A percentile compares a stretch with the other conserved stretches of the same genome.
phyloP scores from a whole-genome alignment of 1,140 invertebrate species.

The Zaprionus gabonicus region DNA sequence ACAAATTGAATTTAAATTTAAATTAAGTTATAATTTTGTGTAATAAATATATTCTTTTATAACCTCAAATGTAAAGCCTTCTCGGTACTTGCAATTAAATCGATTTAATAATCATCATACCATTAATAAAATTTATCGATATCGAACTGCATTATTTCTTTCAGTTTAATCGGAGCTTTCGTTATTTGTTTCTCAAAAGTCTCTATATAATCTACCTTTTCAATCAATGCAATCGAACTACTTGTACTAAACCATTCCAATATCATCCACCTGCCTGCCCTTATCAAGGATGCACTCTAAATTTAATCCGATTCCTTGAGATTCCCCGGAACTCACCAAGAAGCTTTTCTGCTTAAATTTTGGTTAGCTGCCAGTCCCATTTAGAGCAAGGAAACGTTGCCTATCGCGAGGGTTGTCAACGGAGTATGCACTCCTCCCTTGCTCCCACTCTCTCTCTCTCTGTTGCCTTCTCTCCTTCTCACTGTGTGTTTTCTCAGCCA shows the following conservation, averaged over 20 bases:
- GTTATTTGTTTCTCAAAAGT: too few relatives aligned
- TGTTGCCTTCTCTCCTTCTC: too few relatives aligned
- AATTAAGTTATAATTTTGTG: background rate
- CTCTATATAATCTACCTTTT: too few relatives aligned
- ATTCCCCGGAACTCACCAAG: conserved; percentile 45
- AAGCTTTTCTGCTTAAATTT: conserved; percentile 47
- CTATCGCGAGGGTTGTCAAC: conserved; percentile 56
- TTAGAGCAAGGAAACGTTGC: conserved; percentile 21
- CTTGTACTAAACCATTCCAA: too few relatives aligned
- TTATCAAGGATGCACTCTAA: background rate
- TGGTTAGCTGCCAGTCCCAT: conserved; percentile 39
- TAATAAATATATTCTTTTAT: background rate
- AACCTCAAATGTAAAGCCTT: too few relatives aligned
- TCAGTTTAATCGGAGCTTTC: too few relatives aligned
- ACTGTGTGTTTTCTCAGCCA: conserved; percentile 1
- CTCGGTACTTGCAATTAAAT: too few relatives aligned
- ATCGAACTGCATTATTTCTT: too few relatives aligned
- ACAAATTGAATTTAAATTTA: background rate
- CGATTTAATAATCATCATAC: too few relatives aligned
- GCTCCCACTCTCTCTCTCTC: background rate
- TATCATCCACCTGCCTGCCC: background rate
- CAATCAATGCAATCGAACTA: too few relatives aligned
- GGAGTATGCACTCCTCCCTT: background rate
- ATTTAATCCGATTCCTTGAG: conserved; percentile 12
- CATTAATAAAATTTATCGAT: too few relatives aligned